Evolutionary conservation across 64 coral and sea anemone genomes (phyloP).

Genomic region (Montipora cactus): DNA sequence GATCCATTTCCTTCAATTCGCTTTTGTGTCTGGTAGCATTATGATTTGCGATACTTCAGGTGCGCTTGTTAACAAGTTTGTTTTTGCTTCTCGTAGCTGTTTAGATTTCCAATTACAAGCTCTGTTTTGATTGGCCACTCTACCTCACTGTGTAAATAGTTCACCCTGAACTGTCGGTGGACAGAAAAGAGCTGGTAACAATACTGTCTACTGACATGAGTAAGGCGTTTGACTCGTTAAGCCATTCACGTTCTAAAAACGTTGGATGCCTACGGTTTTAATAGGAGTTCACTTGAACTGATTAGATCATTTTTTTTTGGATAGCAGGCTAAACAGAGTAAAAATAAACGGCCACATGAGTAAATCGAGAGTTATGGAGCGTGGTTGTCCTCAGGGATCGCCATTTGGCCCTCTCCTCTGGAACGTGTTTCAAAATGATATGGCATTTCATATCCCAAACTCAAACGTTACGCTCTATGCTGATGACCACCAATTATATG

Average conservation of each 20-base stretch:
- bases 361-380: not conserved
- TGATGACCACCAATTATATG: constrained; percentile 34
- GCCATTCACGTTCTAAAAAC: not conserved
- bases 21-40: no score
- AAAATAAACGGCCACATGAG: not conserved
- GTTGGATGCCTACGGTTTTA: not conserved
- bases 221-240: constrained; percentile 20
- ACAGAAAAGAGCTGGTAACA: not conserved
- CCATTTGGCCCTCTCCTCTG: no score
- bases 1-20: no score
- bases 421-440: not conserved
- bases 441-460: not conserved
- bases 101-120: no score
- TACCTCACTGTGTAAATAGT: no score
- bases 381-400: constrained; percentile 18
- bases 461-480: not conserved
- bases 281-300: not conserved
- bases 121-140: no score
- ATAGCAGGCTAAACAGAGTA: not conserved
- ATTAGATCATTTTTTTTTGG: constrained; percentile 28
- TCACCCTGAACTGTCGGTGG: not conserved
- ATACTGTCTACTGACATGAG: not conserved
- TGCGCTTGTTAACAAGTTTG: no score
- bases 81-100: no score
- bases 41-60: no score